Evolutionary conservation across 2,888 invertebrate species (phyloP).

Genomic region (Xestia xanthographa): DNA sequence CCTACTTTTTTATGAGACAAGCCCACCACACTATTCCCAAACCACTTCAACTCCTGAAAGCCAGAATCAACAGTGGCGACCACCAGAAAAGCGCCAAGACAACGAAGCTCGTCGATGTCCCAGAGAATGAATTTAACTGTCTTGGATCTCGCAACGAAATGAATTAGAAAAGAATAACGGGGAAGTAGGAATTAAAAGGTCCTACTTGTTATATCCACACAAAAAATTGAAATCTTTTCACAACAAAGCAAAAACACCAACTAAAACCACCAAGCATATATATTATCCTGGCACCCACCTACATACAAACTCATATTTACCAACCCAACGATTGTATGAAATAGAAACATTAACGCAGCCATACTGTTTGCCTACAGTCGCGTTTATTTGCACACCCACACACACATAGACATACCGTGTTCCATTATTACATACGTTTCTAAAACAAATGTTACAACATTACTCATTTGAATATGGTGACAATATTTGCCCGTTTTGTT

Average conservation of each 20-base stretch:
- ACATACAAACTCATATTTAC: slow-evolving; percentile 34
- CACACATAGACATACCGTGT: background rate
- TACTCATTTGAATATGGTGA: slow-evolving; percentile 8
- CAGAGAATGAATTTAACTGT: no score
- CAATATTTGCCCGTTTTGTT: background rate
- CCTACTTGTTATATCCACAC: background rate
- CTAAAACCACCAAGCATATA: background rate
- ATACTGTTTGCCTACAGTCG: slow-evolving; percentile 58
- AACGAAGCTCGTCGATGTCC: no score
- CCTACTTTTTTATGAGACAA: background rate
- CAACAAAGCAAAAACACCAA: background rate
- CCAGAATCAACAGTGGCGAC: no score
- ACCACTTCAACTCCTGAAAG: no score
- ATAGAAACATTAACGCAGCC: slow-evolving; percentile 68
- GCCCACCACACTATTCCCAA: no score
- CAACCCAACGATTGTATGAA: slow-evolving; percentile 40
- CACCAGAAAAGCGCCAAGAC: no score
- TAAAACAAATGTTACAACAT: slow-evolving; percentile 26
- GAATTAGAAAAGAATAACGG: no score
- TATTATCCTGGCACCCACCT: slow-evolving; percentile 8
- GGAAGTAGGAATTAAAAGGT: background rate
- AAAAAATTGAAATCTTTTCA: background rate
- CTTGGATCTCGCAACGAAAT: no score
- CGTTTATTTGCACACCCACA: slow-evolving; percentile 58
- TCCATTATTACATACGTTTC: slow-evolving; percentile 14